Evolutionary conservation across 2,797 vertebrate species (phyloP), one percentile per base, ranked within the genome.

Genomic region (Phrynocephalus vlangalii): DNA sequence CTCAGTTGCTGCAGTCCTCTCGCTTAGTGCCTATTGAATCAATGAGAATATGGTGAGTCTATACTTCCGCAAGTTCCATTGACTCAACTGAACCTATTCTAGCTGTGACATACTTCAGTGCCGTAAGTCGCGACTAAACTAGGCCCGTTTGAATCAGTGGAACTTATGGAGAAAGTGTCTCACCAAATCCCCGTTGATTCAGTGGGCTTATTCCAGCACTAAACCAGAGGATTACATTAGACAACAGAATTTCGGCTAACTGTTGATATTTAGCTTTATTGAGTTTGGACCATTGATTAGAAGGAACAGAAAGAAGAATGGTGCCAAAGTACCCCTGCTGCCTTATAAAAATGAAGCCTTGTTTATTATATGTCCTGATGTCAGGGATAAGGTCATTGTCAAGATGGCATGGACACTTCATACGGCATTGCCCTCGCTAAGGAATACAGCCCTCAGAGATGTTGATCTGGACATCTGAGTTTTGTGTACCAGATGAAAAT

Each of bases 181-280:
- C 60, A 15, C 60, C 60, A 63, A 20, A 63, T 63, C 18, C 16
- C 60, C 60, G 16, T 63, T 63, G 60, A 18, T 63, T 63, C 60
- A 63, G 15, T 15, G 13, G 13, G 18, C 60, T 18, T 56, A 56
- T 13, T 56, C 52, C 13, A 56, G 52, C 13, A 13, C 5, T 44
- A 44, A 44, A 44, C 38, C 52, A 56, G 52, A 10, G 9, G 9
- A 56, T 11, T 56, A 56, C 52, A 56, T 11, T 56, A 56, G 13
- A 13, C 1, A 11, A 56, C 52, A 56, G 15, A 20, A 63, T 63
- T 63, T 63, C 60, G 4, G 60, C 20, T 5, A 44, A 20, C 13
- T 28, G 11, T 91, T 90, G 90, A 76, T 20, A 13, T 83, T 83
- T 83, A 87, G 63, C 5, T 22, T 84, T 5, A 4, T 60, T 73